Conservation (phyloP, 2,888 invertebrate species). For the Drosophila flavopinicola region DNA sequence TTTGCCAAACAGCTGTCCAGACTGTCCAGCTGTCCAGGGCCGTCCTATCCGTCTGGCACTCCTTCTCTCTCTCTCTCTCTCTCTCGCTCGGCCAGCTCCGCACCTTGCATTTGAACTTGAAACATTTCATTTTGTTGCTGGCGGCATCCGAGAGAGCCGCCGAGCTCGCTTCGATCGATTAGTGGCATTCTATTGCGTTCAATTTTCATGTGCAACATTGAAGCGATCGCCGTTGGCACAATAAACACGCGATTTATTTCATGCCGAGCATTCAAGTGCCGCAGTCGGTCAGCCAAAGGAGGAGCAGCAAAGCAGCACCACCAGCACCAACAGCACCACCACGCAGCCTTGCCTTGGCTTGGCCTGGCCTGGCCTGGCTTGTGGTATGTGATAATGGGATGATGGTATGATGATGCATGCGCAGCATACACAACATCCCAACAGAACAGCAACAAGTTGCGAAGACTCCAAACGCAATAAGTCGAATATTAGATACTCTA, state of each 20-base stretch:
- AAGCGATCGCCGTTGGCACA: conserved; percentile 77
- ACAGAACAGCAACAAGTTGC: conserved; percentile 44
- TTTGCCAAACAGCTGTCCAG: conserved; percentile 38
- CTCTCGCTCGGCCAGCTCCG: conserved; percentile 46
- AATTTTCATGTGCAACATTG: conserved; percentile 80
- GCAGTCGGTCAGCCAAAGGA: conserved; percentile 73
- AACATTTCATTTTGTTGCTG: conserved; percentile 78
- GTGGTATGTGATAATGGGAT: conserved; percentile 82
- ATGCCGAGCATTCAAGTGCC: conserved; percentile 78
- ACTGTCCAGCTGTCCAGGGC: conserved; percentile 26
- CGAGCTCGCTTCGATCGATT: conserved; percentile 63
- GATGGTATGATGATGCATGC: conserved; percentile 82
- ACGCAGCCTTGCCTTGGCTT: conserved; percentile 31
- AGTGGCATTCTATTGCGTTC: conserved; percentile 80
- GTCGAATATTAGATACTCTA: conserved; percentile 34
- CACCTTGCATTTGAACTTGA: conserved; percentile 80
- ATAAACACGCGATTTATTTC: conserved; percentile 81
- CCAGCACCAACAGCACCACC: conserved; percentile 26
- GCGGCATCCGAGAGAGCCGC: conserved; percentile 50
- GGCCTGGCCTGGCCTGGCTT: conserved; percentile 45
- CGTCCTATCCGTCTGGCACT: conserved; percentile 57
- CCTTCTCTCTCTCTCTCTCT: conserved; percentile 39
- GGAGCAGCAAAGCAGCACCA: conserved; percentile 44
- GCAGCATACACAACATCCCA: conserved; percentile 76
- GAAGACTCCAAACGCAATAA: background rate